phyloP scores from a whole-genome alignment of 1,140 invertebrate genomes.

The Sycophaga agraensis region DNA sequence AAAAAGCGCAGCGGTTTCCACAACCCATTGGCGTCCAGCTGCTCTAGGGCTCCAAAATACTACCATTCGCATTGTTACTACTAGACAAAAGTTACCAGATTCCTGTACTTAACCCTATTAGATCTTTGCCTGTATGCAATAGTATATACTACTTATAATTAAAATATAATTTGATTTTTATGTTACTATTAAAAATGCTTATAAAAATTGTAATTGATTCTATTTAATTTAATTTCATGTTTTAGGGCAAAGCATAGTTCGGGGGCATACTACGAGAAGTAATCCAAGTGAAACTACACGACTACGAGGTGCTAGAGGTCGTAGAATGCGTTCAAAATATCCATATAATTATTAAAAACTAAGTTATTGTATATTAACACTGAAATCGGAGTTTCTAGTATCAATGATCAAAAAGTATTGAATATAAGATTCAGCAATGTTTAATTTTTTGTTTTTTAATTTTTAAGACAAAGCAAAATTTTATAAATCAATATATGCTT shows the following conservation, averaged over 20 bases:
- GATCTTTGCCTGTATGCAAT: not conserved
- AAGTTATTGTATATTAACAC: too few relatives aligned
- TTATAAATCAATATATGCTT: too few relatives aligned
- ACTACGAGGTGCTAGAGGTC: conserved; percentile 40
- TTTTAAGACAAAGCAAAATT: too few relatives aligned
- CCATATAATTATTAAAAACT: conserved; percentile 28
- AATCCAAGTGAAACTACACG: conserved; percentile 34
- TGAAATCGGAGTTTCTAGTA: too few relatives aligned
- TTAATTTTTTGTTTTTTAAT: too few relatives aligned
- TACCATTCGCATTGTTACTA: too few relatives aligned
- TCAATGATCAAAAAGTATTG: too few relatives aligned
- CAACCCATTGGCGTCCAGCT: too few relatives aligned
- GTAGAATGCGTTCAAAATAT: conserved; percentile 38
- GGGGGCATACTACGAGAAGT: conserved; percentile 34
- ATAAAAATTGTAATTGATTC: not conserved
- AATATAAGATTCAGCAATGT: too few relatives aligned
- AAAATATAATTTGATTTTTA: not conserved
- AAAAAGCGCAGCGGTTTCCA: too few relatives aligned
- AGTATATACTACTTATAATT: not conserved
- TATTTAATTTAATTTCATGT: not conserved
- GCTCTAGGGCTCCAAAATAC: too few relatives aligned
- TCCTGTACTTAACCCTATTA: not conserved
- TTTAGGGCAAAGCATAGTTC: conserved; percentile 36
- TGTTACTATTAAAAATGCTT: not conserved
- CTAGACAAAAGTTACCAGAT: too few relatives aligned